Evolutionary conservation across 2,113 vertebrate species (phyloP), one percentile per base, ranked within the genome.

Genomic region (Cephalopterus ornatus): DNA sequence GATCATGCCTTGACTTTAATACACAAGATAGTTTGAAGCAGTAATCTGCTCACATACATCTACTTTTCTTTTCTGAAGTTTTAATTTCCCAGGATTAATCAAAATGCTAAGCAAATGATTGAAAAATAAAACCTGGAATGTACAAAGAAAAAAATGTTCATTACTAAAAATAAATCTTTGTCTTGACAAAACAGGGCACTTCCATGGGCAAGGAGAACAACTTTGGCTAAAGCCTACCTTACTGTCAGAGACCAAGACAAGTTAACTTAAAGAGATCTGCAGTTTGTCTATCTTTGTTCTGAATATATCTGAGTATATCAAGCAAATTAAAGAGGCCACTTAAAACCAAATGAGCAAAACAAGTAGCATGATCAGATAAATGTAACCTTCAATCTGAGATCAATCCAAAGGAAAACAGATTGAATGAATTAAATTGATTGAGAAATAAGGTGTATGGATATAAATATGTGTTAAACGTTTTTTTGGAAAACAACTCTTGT

Each of bases 141-240:
- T 46, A 12, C 3, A 61, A 70, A 77, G 2, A 17, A 46, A 35
- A 49, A 46, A 33, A 7, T 0, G 0, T 49, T 18, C 2, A 17
- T 37, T 67, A 42, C 49, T 70, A 76, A 37, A 83, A 88, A 70
- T 22, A 4, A 49, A 37, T 37, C 3, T 44, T 70, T 53, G 1
- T 56, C 53, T 23, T 47, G 28, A 21, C 5, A 58, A 85, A 73
- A 62, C 5, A 58, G 6, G 4, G 1, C 73, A 37, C 8, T 83
- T 85, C 50, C 27, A 26, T 33, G 15, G 6, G 9, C 27, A 76
- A 58, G 32, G 26, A 73, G 26, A 89, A 23, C 5, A 74, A 5
- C 8, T 41, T 55, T 88, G 21, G 6, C 39, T 88, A 13, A 93
- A 58, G 44, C 23, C 32, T 52, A 24, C 28, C 5, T 75, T 68